Base-by-base conservation (phyloP, 2,113 vertebrate species). In the Vulpes lagopus region DNA sequence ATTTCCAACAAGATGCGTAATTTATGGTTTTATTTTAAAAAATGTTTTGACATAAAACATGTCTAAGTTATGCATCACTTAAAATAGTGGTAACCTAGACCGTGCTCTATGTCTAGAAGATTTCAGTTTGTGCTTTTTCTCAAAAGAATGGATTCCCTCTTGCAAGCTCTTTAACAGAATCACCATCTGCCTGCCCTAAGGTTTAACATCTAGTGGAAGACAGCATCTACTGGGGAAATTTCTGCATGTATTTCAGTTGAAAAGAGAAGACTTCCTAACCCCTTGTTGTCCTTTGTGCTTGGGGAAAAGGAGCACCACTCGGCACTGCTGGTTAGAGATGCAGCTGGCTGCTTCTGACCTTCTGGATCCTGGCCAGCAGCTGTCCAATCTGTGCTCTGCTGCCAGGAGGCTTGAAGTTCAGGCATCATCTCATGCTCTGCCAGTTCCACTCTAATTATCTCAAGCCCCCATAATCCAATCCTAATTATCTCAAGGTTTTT, bases 121-220 rank as follows among this genome's bases (percentile, higher is more conserved):
- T 89, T 95, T 88, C 19, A 64, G 8, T 57, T 85, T 74, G 16
- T 83, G 8, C 10, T 62, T 84, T 91, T 87, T 82, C 17, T 4
- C 15, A 15, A 49, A 85, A 94, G 25, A 89, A 59, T 49, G 1
- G 3, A 59, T 76, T 88, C 59, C 53, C 67, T 35, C 53, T 53
- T 51, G 25, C 1, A 95, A 95, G 14, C 11, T 73, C 22, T 91
- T 79, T 95, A 71, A 84, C 25, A 93, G 51, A 88, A 81, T 87
- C 22, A 30, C 86, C 91, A 96, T 95, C 96, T 96, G 86, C 30
- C 30, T 96, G 57, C 15, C 65, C 60, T 57, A 49, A 86, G 16
- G 30, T 98, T 93, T 89, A 87, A 92, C 71, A 94, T 79, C 38
- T 62, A 96, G 35, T 84, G 14, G 23, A 96, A 91, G 57, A 67